These are phyloP conservation scores for Hypotaenidia philippensis DNA, from an alignment of 2,797 vertebrate genomes.

Conservation along the genomic window DNA sequence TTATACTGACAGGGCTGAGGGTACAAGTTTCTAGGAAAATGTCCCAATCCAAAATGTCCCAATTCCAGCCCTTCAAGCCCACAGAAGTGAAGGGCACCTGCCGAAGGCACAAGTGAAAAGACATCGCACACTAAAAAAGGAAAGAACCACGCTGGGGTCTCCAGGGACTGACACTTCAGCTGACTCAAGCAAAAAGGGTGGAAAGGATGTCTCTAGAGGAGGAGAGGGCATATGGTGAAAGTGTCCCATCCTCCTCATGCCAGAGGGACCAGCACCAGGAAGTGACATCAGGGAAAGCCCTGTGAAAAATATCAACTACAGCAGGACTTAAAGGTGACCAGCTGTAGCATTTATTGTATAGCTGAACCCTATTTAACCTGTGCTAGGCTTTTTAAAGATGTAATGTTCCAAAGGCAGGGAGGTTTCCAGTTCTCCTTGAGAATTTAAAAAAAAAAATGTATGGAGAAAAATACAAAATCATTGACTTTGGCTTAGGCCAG, in stretches of 20 bases:
- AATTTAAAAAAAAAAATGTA: fast-evolving
- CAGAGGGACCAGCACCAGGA: not conserved
- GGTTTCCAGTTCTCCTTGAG: not conserved
- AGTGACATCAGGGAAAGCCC: not conserved
- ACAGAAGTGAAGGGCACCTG: not conserved
- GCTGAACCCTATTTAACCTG: not conserved
- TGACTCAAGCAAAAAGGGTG: not conserved
- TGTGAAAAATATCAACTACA: not conserved
- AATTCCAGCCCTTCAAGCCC: not conserved
- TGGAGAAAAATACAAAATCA: not conserved
- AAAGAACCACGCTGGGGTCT: not conserved
- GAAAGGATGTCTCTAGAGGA: not conserved
- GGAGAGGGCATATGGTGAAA: not conserved
- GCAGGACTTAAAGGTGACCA: not conserved
- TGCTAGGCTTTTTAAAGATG: not conserved
- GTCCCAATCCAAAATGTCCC: not conserved
- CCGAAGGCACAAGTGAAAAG: not conserved
- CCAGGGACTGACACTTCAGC: not conserved
- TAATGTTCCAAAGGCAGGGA: not conserved
- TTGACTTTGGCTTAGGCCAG: not conserved
- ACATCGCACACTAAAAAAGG: not conserved
- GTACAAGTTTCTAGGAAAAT: not conserved
- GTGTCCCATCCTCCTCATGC: fast-evolving
- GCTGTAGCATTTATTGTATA: not conserved
- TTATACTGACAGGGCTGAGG: slow-evolving; percentile 13